Evolutionary conservation across 2,797 vertebrate genomes (phyloP).

Genomic region (Lophotriccus pileatus): DNA sequence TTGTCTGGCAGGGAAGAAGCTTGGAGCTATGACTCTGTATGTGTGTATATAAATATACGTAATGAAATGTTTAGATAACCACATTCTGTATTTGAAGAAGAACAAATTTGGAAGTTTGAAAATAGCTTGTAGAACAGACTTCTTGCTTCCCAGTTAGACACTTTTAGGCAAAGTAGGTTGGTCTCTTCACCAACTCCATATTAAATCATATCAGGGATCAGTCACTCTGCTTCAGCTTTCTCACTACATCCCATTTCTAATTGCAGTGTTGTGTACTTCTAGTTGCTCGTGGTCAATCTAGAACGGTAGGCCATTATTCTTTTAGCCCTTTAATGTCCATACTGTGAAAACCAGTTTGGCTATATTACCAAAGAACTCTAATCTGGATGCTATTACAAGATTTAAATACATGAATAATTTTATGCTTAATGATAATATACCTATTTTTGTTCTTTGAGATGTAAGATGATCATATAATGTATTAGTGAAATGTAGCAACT

Average conservation of each 20-base stretch:
- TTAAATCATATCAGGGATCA: background rate
- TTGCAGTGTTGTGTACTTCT: background rate
- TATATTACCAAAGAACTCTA: background rate
- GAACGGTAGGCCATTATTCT: background rate
- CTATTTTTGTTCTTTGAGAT: background rate
- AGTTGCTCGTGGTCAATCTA: background rate
- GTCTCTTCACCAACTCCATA: background rate
- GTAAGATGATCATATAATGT: background rate
- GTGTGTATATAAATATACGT: background rate
- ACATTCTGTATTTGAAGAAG: background rate
- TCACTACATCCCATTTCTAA: background rate
- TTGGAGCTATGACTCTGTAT: background rate
- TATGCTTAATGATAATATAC: background rate
- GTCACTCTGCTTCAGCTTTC: background rate
- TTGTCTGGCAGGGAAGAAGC: background rate
- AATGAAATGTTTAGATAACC: background rate
- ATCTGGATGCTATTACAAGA: background rate
- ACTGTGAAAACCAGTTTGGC: background rate
- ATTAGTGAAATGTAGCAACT: background rate
- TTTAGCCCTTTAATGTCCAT: background rate
- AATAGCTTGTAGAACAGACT: background rate
- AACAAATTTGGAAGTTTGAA: background rate
- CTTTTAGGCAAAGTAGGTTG: background rate
- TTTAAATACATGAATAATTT: background rate
- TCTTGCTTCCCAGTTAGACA: background rate